phyloP scores from a whole-genome alignment of 2,888 invertebrate species.

The Tenthredo amoena region DNA sequence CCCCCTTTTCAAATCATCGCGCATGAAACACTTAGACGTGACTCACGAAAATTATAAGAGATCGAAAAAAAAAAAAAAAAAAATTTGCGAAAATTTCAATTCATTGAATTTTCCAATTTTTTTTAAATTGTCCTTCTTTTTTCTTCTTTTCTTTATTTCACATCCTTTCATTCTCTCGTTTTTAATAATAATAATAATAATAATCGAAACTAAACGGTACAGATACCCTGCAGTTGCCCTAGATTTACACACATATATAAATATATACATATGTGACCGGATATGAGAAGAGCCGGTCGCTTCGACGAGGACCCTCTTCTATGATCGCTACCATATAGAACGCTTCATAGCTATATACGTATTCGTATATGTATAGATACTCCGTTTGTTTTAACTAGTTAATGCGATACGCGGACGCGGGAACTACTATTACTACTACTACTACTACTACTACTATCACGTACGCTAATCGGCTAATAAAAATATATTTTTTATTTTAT shows the following conservation, averaged over 20 bases:
- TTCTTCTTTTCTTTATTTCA: background rate
- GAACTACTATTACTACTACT: background rate
- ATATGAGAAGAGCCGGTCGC: constrained; percentile 16
- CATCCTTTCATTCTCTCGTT: background rate
- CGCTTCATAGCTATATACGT: too few relatives aligned
- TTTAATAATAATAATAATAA: background rate
- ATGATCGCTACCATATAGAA: background rate
- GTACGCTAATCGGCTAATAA: background rate
- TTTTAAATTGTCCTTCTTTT: too few relatives aligned
- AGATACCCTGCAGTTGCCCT: background rate
- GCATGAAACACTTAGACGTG: too few relatives aligned
- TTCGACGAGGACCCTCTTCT: background rate
- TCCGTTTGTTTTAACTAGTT: constrained; percentile 24
- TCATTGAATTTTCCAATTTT: too few relatives aligned
- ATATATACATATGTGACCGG: constrained; percentile 1
- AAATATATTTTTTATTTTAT: too few relatives aligned
- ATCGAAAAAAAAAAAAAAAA: too few relatives aligned
- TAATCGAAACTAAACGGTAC: background rate
- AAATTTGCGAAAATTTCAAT: too few relatives aligned
- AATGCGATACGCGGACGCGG: constrained; percentile 7
- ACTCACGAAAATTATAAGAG: too few relatives aligned
- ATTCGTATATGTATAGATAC: background rate
- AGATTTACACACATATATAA: background rate
- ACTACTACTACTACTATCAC: background rate
- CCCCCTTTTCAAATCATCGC: too few relatives aligned